Evolutionary conservation across 1,140 invertebrate species (phyloP), one percentile per base, ranked within the genome.

Genomic region (Plodia interpunctella): DNA sequence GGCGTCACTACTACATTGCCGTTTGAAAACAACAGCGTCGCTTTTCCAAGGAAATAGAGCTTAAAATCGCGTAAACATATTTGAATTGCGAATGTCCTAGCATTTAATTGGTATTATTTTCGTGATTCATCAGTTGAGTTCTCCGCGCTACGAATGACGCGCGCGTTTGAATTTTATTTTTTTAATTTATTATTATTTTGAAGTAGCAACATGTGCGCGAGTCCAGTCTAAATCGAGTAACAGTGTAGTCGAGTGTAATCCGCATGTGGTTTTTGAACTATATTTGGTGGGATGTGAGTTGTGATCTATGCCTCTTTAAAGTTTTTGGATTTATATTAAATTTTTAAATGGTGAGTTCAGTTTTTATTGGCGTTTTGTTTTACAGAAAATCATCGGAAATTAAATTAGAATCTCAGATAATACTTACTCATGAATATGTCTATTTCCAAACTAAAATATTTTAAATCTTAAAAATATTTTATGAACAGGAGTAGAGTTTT

Each of bases 71-170:
- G 17, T 19, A 5, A n/a, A 57, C 59, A 35, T 11, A 20, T 53
- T 65, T 59, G 30, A 19, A 30, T 53, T 25, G 50, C 57, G 32
- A 59, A 63, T 49, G 32, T 59, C 49, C 57, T 54, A 62, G 65
- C 51, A 63, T 72, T 75, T 84, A 84, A 84, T 84, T 82, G 79
- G 78, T 76, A 79, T 77, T 83, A 82, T 85, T 85, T 78, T 81
- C 59, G 77, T 85, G 82, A 85, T 69, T 85, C 82, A 83, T 76
- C 69, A 85, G 82, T 85, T 60, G 70, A 66, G 65, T 60, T 54
- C 44, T 18, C 35, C 63, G 67, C 68, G 68, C 67, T 70, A 70
- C 69, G 62, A 60, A 70, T 61, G 58, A 55, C 67, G 71, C 61
- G 59, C 66, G 73, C 65, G 73, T 71, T 49, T 57, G 61, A 67